Base-by-base conservation (phyloP, 2,888 invertebrate genomes). In the Eristalis tenax region DNA sequence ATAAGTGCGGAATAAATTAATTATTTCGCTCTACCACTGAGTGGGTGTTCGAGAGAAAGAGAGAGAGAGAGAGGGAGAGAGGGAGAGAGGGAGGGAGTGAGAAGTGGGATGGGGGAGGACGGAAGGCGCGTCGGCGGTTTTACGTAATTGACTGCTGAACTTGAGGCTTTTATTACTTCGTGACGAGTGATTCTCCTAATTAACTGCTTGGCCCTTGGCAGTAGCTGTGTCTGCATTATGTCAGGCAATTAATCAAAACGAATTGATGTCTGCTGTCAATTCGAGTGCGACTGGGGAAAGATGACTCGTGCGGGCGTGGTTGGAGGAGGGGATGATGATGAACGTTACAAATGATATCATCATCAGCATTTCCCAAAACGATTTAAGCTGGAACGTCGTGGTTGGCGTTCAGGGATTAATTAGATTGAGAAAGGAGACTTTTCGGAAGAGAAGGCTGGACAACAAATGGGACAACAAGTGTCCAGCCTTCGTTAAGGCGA, bases 241-340 rank as follows among this genome's bases (percentile, higher is more conserved):
- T n/a, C 38, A 38, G 70, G 38, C 23, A 38, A 59, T 70, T 59
- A 70, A 70, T 70, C 70, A 70, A 59, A 70, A 26, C 59, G 38
- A 70, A 56, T 59, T 26, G 38, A 40, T 59, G 40, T n/a, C 18
- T 18, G 50, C 50, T 50, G 18, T 50, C 50, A 18, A 18, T 50
- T 18, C 50, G 8, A 18, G 2, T 22, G 50, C 8, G n/a, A 18
- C n/a, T 38, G 13, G 35, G 35, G 35, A 8, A 13, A 38, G 38
- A 38, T 38, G 38, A 0, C 13, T 38, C 38, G 38, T 38, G n/a
- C 18, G 43, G 15, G 43, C 15, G 43, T 15, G 15, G n/a, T 6
- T n/a, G n/a, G n/a, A 8, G 8, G 8, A 8, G 18, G 18, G 6
- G 18, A 18, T 6, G 50, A 50, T 18, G 50, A 50, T 6, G 50